A percentile compares a stretch with the other conserved stretches of the same genome.
phyloP scores from a whole-genome alignment of 2,888 invertebrate genomes.

The Baronia brevicornis region DNA sequence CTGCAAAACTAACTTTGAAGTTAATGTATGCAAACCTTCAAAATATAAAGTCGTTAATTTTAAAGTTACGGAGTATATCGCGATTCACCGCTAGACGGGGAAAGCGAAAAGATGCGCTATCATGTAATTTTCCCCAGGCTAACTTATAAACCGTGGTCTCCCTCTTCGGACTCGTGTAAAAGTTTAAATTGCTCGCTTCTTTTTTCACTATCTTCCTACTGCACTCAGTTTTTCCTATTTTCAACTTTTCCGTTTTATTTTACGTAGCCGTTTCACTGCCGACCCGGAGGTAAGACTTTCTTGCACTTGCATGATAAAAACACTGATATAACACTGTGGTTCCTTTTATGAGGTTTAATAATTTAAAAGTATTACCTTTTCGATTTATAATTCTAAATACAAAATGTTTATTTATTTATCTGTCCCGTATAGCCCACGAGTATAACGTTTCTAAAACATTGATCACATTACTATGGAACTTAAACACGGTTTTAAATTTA shows the following conservation, averaged over 20 bases:
- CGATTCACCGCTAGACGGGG: slow-evolving; percentile 15
- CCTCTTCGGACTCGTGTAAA: slow-evolving; percentile 43
- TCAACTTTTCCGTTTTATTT: slow-evolving; percentile 68
- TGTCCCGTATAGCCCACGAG: no score
- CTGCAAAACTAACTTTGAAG: neutral
- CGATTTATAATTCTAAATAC: no score
- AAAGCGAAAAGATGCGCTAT: slow-evolving; percentile 42
- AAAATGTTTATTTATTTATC: no score
- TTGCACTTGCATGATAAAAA: slow-evolving; percentile 29
- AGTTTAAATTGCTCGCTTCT: slow-evolving; percentile 65
- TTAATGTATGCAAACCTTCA: neutral
- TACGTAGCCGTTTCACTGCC: slow-evolving; percentile 40
- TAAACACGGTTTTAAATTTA: no score
- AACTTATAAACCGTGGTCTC: slow-evolving; percentile 60
- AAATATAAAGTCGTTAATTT: slow-evolving; percentile 2
- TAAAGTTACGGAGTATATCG: slow-evolving; percentile 8
- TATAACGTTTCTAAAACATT: no score
- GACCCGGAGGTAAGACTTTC: slow-evolving; percentile 32
- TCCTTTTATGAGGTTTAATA: slow-evolving; percentile 17
- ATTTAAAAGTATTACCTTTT: no score
- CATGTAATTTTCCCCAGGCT: slow-evolving; percentile 51
- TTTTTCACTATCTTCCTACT: slow-evolving; percentile 68
- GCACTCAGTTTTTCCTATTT: slow-evolving; percentile 70
- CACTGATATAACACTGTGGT: slow-evolving; percentile 20
- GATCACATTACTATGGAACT: no score